Evolutionary conservation across 2,888 invertebrate genomes (phyloP).

Genomic region (Euzophera pinguis): DNA sequence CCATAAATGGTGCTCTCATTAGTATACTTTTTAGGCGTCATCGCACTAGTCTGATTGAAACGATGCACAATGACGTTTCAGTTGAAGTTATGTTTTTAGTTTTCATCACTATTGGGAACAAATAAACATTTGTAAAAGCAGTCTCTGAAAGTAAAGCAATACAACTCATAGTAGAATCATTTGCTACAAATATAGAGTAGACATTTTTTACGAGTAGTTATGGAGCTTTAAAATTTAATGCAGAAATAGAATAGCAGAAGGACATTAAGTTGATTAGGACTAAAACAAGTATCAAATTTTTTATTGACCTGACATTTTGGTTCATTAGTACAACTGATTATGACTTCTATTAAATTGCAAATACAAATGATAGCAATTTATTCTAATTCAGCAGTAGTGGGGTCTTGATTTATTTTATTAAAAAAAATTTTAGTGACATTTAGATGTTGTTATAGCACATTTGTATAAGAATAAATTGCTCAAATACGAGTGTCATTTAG

Average conservation of each 20-base stretch:
- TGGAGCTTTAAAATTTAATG: constrained; percentile 1
- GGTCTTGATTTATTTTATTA: constrained; percentile 22
- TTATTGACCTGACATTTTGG: too few species aligned
- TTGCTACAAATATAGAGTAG: constrained; percentile 10
- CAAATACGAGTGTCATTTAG: constrained; percentile 43
- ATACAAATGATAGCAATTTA: not conserved
- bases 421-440: constrained; percentile 32
- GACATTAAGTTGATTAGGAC: not conserved
- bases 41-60: not conserved
- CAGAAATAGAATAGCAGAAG: not conserved
- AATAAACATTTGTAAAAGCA: constrained; percentile 9
- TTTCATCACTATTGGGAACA: constrained; percentile 14
- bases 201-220: constrained; percentile 8
- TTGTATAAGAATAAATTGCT: constrained; percentile 47
- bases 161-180: constrained; percentile 5
- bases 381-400: not conserved
- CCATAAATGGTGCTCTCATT: not conserved
- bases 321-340: too few species aligned
- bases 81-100: constrained; percentile 7
- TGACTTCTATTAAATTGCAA: too few species aligned
- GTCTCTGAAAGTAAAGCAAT: constrained; percentile 6
- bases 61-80: not conserved
- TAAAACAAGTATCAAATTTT: not conserved
- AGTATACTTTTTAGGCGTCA: not conserved
- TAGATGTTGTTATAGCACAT: constrained; percentile 44